Conservation (phyloP, 2,797 vertebrate species). For the Kryptolebias ocellatus region DNA sequence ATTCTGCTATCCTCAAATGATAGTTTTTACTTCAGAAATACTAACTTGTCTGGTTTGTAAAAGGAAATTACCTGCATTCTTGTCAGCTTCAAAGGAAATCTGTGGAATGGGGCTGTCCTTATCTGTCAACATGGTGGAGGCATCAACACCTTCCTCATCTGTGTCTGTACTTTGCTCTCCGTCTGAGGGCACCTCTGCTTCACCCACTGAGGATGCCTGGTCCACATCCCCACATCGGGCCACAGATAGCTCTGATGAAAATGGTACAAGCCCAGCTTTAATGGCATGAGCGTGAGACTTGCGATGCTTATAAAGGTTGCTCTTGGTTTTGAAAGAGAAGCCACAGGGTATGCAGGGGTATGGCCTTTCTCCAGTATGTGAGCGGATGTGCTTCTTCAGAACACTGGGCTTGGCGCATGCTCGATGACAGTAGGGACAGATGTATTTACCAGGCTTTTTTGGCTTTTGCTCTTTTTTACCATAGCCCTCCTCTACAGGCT, state of each 20-base stretch:
- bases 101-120: constrained; percentile 87
- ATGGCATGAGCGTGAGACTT: constrained; percentile 99
- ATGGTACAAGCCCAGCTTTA: constrained; percentile 96
- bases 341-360: constrained; percentile 97
- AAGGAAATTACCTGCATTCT: constrained; percentile 68
- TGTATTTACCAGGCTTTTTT: constrained; percentile 98
- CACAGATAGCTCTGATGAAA: constrained; percentile 91
- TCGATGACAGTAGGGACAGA: constrained; percentile 95
- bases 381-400: constrained; percentile 98
- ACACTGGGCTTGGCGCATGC: constrained; percentile 99
- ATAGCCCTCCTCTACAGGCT: constrained; percentile 90
- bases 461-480: constrained; percentile 95
- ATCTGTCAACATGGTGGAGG: constrained; percentile 82
- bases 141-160: constrained; percentile 92
- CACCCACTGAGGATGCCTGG: constrained; percentile 89
- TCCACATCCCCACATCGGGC: constrained; percentile 89
- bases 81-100: constrained; percentile 80
- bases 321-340: constrained; percentile 99
- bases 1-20: neutral
- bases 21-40: too few relatives aligned
- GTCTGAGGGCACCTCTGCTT: constrained; percentile 93
- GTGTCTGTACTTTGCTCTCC: constrained; percentile 99
- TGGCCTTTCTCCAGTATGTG: constrained; percentile 96
- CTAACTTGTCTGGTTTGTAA: neutral
- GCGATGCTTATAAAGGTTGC: constrained; percentile 99